These are phyloP conservation scores for Cliona cf. orientalis DNA, from an alignment of 37 sponge, comb jelly and placozoan species.

Conservation along the genomic window DNA sequence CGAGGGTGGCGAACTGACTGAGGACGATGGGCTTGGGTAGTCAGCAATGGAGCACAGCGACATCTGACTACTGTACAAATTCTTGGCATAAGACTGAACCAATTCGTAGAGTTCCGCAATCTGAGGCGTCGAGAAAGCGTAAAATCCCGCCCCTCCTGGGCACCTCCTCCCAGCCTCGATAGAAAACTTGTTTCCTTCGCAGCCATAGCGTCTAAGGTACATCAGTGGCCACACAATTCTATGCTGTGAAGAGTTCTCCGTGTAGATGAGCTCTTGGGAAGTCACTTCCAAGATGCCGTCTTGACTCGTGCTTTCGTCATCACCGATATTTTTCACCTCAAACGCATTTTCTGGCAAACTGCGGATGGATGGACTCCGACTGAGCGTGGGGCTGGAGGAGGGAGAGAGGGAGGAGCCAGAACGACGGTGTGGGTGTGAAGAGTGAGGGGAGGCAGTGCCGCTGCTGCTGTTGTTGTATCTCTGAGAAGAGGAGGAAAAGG, in stretches of 20 bases:
- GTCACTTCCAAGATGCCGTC: conserved; percentile 51
- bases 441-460: too few species aligned
- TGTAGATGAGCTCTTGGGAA: conserved; percentile 30
- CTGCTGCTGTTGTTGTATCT: too few species aligned
- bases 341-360: conserved; percentile 15
- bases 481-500: not conserved
- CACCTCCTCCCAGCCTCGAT: conserved; percentile 73
- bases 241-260: conserved; percentile 2
- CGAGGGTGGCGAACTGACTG: not conserved
- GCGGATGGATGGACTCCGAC: not conserved
- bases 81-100: not conserved
- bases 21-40: not conserved
- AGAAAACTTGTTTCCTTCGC: conserved; percentile 66
- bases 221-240: conserved; percentile 62
- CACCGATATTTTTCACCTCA: conserved; percentile 42
- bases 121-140: conserved; percentile 45
- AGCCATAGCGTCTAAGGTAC: conserved; percentile 72
- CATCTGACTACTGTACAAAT: not conserved
- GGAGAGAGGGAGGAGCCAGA: not conserved
- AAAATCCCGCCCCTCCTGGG: conserved; percentile 46
- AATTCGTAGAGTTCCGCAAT: conserved; percentile 34
- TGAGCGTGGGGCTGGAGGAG: not conserved
- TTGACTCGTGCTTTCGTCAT: not conserved
- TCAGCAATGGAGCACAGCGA: not conserved
- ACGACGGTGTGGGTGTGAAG: too few species aligned